Evolutionary conservation across 1,140 invertebrate species (phyloP).

Genomic region (Ceratosolen fusciceps): DNA sequence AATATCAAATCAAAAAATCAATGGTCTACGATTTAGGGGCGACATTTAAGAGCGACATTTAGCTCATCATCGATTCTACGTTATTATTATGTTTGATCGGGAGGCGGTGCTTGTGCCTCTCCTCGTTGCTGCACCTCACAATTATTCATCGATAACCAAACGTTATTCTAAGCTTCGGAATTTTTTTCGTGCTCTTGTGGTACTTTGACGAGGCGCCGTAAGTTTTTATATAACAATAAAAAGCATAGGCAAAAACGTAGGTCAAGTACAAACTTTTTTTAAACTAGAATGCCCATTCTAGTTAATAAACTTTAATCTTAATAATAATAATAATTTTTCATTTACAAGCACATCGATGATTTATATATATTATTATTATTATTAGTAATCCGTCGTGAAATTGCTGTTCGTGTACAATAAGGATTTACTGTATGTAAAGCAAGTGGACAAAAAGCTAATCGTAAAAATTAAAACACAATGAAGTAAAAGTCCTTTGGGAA

Average conservation of each 20-base stretch:
- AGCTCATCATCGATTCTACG: not conserved
- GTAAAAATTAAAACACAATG: not conserved
- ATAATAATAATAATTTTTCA: not conserved
- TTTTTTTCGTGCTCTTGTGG: not conserved
- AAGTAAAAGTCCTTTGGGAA: not conserved
- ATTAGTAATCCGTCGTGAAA: too few relatives aligned
- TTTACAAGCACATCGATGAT: not conserved
- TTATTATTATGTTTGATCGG: slow-evolving; percentile 7
- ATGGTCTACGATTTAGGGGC: too few relatives aligned
- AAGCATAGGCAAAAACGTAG: not conserved
- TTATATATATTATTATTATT: too few relatives aligned
- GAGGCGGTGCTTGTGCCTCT: slow-evolving; percentile 21
- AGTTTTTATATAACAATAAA: too few relatives aligned
- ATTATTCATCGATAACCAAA: not conserved
- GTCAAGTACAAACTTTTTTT: not conserved
- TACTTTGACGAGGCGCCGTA: too few relatives aligned
- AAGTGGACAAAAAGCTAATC: not conserved
- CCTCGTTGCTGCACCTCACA: not conserved
- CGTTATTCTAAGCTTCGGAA: not conserved
- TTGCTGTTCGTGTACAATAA: not conserved
- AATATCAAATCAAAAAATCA: too few relatives aligned
- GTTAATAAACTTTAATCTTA: too few relatives aligned
- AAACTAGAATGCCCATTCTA: not conserved
- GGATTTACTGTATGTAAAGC: not conserved
- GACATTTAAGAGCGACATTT: slow-evolving; percentile 19